phyloP scores from a whole-genome alignment of 2,113 vertebrate species.

The cattle (Bos taurus) region ARS-UCD2.0 NC_037348.1:45049001-45049500 shows the following conservation, averaged over 20 bases:
- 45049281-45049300: neutral
- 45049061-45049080: neutral
- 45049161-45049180: neutral
- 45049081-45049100: slow-evolving; percentile 11
- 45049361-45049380: slow-evolving; percentile 11
- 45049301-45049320: neutral
- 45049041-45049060: neutral
- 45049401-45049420: neutral
- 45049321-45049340: neutral
- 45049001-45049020: neutral
- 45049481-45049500: neutral
- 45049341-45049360: slow-evolving; percentile 3
- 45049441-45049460: neutral
- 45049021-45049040: neutral
- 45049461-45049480: neutral
- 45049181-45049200: too few species aligned
- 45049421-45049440: neutral
- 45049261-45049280: neutral
- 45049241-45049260: slow-evolving; percentile 36
- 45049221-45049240: neutral
- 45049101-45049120: slow-evolving; percentile 11
- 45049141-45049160: neutral
- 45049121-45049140: neutral
- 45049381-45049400: neutral
- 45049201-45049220: fast-evolving